phyloP scores from a whole-genome alignment of 2,888 invertebrate species.

The Apamea crenata region DNA sequence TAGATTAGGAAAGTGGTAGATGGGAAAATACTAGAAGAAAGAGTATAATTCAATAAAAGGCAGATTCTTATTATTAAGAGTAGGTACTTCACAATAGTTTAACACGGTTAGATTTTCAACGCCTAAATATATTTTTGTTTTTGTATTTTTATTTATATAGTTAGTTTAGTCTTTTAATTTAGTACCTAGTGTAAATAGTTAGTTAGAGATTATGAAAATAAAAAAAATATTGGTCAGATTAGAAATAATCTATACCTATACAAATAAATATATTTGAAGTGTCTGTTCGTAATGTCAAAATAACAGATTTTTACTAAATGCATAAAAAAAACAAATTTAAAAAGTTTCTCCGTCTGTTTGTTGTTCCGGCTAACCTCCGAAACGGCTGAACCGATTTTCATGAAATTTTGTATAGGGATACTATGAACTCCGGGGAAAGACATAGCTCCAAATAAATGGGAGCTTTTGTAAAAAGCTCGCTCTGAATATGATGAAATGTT shows the following conservation, averaged over 20 bases:
- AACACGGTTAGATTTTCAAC: background rate
- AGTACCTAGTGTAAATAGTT: no score
- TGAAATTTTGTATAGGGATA: background rate
- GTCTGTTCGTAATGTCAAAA: background rate
- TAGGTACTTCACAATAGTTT: background rate
- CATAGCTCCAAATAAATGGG: no score
- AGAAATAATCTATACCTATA: background rate
- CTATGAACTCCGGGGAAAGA: background rate
- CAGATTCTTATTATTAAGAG: background rate
- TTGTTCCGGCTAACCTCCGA: background rate
- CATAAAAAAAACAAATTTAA: no score
- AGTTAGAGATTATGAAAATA: no score
- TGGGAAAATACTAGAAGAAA: background rate
- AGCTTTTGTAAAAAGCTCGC: background rate
- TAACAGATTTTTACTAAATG: background rate
- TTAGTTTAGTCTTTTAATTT: no score
- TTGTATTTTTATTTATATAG: no score
- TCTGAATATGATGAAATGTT: background rate
- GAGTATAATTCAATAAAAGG: background rate
- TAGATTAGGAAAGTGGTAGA: constrained; percentile 49
- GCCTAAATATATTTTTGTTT: no score
- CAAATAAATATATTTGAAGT: no score
- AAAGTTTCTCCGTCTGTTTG: no score
- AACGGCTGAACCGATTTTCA: no score
- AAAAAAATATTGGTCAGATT: background rate